A percentile compares a stretch with the other conserved stretches of the same genome.
phyloP scores from a whole-genome alignment of 2,113 vertebrate genomes.

The Columba livia region DNA sequence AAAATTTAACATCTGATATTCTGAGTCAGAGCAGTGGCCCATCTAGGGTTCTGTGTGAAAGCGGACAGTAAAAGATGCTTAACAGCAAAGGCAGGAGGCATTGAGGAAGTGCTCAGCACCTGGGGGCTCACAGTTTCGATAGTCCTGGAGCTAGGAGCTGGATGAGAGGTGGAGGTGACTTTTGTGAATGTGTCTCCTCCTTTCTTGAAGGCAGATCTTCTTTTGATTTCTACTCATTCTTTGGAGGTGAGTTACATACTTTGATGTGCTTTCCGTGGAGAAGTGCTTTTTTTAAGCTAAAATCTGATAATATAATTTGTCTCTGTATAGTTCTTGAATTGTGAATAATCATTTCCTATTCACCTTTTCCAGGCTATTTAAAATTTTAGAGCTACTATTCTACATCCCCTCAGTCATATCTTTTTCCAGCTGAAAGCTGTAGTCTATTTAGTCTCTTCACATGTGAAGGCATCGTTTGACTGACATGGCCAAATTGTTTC shows the following conservation, averaged over 20 bases:
- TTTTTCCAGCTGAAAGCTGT: conserved; percentile 3
- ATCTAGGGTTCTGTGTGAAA: neutral
- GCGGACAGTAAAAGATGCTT: neutral
- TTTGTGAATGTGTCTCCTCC: neutral
- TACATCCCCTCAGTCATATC: neutral
- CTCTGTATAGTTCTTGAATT: neutral
- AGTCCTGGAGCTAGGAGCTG: neutral
- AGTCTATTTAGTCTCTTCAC: neutral
- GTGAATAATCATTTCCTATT: conserved; percentile 38
- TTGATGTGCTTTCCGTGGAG: neutral
- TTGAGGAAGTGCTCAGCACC: neutral
- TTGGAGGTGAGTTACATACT: neutral
- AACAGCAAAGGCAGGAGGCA: neutral
- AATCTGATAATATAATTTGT: neutral
- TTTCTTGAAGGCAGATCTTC: neutral
- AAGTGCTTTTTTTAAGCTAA: neutral
- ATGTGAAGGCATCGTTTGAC: neutral
- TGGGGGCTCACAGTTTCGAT: neutral
- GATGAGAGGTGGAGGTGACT: neutral
- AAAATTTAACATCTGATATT: neutral
- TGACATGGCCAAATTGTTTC: conserved; percentile 2
- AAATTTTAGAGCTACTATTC: conserved; percentile 4
- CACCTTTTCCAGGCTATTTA: conserved; percentile 38
- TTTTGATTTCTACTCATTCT: neutral
- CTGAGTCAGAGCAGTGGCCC: neutral